Evolutionary conservation across 2,797 vertebrate species (phyloP), one percentile per base, ranked within the genome.

Genomic region (Novumbra hubbsi): DNA sequence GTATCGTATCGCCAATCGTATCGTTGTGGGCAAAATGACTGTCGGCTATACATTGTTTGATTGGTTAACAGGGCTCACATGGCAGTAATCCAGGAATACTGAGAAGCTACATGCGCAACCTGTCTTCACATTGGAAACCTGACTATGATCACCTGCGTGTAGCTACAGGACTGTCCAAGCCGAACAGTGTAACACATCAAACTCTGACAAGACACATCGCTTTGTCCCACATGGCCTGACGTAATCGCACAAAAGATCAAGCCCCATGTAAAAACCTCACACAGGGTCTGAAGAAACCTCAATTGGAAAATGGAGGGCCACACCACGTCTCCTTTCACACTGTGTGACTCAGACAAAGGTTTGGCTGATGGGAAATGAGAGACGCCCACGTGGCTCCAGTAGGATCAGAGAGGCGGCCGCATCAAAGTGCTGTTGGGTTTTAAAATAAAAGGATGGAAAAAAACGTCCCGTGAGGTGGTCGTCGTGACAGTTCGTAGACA

Each of bases 1-100:
- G n/a, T 48, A 68, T 68, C 15, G 27, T 21, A 48, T 68, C n/a
- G n/a, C n/a, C n/a, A n/a, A n/a, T 68, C 49, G 67, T 48, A 68
- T n/a, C n/a, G n/a, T n/a, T n/a, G n/a, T 45, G 38, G 19, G 66
- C 12, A 5, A 30, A 27, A 9, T 69, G 67, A 7, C 12, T 49
- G 67, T 49, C 28, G 6, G 41, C 45, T 49, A 15, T 49, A 69
- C 8, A 2, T 49, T 8, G 3, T 50, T 6, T 49, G 27, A 49
- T 69, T 69, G 68, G 68, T 48, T 69, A 17, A 49, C 3, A 28
- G 21, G 7, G 5, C 48, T 69, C 68, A 69, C 68, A 49, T 50
- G 68, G 27, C 38, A 24, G 16, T 69, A 48, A 48, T 0, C 68
- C 24, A 50, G 24, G 27, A 21, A 21, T n/a, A 11, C 19, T n/a